These are phyloP conservation scores for Lepidonotus clava DNA, from an alignment of 2,888 invertebrate genomes.

Conservation along the genomic window DNA sequence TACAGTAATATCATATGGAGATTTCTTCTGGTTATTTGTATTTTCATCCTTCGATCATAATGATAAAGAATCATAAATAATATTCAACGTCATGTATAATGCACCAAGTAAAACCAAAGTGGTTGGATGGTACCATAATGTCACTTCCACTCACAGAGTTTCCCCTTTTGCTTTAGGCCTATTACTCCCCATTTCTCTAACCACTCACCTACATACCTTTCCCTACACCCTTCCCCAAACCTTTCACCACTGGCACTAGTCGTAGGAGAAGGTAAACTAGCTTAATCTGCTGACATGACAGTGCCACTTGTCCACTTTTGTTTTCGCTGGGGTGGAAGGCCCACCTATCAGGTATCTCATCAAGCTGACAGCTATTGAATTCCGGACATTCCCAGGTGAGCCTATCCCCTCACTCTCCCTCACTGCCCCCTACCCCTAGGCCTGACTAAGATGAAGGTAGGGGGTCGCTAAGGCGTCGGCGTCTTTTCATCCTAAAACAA, in stretches of 20 bases:
- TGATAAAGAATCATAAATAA: too few relatives aligned
- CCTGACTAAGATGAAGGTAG: not conserved
- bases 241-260: not conserved
- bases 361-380: conserved; percentile 38
- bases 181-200: too few relatives aligned
- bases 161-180: too few relatives aligned
- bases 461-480: not conserved
- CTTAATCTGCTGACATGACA: not conserved
- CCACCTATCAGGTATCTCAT: not conserved
- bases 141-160: too few relatives aligned
- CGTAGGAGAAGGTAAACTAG: not conserved
- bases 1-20: too few relatives aligned
- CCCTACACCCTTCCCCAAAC: not conserved
- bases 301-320: conserved; percentile 46
- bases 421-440: not conserved
- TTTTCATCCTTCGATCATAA: too few relatives aligned
- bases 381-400: conserved; percentile 32
- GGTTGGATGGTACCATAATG: too few relatives aligned
- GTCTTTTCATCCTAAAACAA: conserved; percentile 48
- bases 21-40: too few relatives aligned
- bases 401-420: not conserved
- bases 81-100: too few relatives aligned
- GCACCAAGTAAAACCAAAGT: too few relatives aligned
- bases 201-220: not conserved
- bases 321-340: conserved; percentile 7